Evolutionary conservation across 2,888 invertebrate genomes (phyloP).

Genomic region (Lacanobia wlatinum): DNA sequence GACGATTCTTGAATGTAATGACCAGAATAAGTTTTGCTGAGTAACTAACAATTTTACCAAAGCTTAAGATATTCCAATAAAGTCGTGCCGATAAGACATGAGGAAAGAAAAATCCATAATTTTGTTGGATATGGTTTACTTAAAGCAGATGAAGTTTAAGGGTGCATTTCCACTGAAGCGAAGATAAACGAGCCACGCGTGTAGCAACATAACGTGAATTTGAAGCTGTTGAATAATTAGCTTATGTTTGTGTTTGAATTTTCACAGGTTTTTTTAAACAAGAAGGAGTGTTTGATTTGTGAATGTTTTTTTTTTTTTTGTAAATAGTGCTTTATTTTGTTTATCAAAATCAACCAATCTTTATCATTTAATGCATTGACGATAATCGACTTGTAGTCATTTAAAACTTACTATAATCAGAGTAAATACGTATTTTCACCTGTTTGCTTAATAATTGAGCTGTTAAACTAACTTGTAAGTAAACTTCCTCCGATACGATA

Average conservation of each 20-base stretch:
- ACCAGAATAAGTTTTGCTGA: neutral
- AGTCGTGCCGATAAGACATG: neutral
- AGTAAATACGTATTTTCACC: conserved; percentile 3
- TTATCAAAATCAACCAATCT: neutral
- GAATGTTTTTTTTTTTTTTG: no score
- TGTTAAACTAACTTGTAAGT: conserved; percentile 17
- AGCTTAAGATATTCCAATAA: neutral
- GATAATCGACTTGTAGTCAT: neutral
- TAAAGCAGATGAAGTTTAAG: neutral
- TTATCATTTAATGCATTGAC: conserved; percentile 35
- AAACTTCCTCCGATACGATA: conserved; percentile 47
- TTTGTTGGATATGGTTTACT: neutral
- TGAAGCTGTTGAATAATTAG: neutral
- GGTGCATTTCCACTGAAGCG: neutral
- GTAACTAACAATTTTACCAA: neutral
- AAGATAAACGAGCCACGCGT: neutral
- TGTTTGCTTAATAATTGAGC: conserved; percentile 25
- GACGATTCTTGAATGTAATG: no score
- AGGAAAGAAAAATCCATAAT: neutral
- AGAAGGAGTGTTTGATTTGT: no score
- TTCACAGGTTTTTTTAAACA: no score
- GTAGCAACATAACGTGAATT: no score
- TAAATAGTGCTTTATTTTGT: neutral
- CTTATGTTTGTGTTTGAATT: no score
- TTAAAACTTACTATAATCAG: neutral